Evolutionary conservation across 2,888 invertebrate genomes (phyloP), one percentile per base, ranked within the genome.

Genomic region (Copidosoma aretas): DNA sequence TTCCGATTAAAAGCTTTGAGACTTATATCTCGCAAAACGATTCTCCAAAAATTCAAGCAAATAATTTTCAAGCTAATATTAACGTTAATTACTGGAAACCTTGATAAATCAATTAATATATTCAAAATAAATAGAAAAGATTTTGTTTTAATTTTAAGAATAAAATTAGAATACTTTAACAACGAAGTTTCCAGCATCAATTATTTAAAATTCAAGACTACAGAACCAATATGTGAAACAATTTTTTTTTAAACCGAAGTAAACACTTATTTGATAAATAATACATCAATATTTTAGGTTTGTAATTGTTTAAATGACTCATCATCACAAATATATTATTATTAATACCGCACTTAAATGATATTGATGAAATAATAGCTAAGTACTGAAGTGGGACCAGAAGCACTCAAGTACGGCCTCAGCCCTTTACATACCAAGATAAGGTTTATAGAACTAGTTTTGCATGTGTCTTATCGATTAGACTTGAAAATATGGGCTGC

Each of bases 391-490:
- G 58, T 67, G 39, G 49, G 61, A 4, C 5, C 12, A 49, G 39
- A 24, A 15, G 10, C 46, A 46, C 25, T 67, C 5, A 54, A 60
- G 14, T 56, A 67, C 39, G 49, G 57, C 12, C 32, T 61, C 15
- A 10, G 56, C 17, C 15, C 61, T 10, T 57, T 67, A 39, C 67
- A 67, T 56, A 56, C 67, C 15, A 25, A 67, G 1, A 67, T 61
- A 22, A n/a, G 67, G 22, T 67, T 61, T 22, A 54, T 67, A 46
- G 61, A 61, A 57, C 15, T 43, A 15, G 61, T 67, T 5, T 32
- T 60, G 4, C 53, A 67, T 51, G 49, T 67, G 17, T 60, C 67
- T 15, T 46, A 67, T 49, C 56, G 61, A 21, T n/a, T 67, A 10
- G 56, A 32, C 8, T 39, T 61, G 10, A 19, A 15, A 62, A 41